Conservation (phyloP, 2,888 invertebrate species). For the Pocota personata region DNA sequence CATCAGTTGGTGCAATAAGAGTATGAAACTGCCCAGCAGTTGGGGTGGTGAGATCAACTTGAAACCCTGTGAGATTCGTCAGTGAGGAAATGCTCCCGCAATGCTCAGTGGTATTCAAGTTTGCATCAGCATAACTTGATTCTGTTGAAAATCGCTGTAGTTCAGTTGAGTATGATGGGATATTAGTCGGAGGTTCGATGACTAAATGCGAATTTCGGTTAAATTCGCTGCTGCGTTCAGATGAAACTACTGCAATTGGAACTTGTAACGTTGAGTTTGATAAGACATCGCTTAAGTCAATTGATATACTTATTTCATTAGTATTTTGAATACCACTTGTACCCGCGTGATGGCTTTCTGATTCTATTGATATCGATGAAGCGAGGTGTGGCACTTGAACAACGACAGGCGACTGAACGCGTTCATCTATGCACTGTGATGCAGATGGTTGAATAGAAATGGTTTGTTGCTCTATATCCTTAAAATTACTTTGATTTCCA, state of each 20-base stretch:
- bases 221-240: not conserved
- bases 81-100: not conserved
- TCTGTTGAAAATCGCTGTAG: not conserved
- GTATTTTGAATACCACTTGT: not conserved
- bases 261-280: not conserved
- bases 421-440: not conserved
- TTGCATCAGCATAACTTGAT: not conserved
- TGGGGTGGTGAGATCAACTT: conserved; percentile 13
- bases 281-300: not conserved
- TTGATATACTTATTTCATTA: not conserved
- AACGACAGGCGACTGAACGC: not conserved
- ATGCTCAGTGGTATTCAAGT: conserved; percentile 5
- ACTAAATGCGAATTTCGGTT: not conserved
- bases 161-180: not conserved
- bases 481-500: not conserved
- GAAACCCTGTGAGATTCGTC: conserved; percentile 13
- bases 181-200: not conserved
- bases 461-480: not conserved
- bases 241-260: not conserved
- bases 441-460: not conserved
- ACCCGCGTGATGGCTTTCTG: not conserved
- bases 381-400: not conserved
- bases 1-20: not conserved
- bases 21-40: conserved; percentile 55
- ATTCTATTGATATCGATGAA: not conserved